Evolutionary conservation across 2,888 invertebrate species (phyloP).

Genomic region (Eremobia ochroleuca): DNA sequence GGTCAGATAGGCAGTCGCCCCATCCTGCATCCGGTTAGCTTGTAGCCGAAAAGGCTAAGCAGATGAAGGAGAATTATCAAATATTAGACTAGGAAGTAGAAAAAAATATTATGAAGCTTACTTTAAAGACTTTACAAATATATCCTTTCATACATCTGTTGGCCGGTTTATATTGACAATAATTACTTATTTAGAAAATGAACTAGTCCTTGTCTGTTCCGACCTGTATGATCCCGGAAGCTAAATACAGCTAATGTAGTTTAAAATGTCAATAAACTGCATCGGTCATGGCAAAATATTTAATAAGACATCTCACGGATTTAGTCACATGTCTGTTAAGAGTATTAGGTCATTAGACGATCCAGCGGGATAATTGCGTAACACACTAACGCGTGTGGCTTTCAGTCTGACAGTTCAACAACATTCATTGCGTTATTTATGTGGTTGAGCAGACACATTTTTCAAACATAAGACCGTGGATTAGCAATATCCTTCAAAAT

Average conservation of each 20-base stretch:
- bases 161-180: conserved; percentile 16
- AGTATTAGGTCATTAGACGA: not conserved
- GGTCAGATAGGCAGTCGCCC: not conserved
- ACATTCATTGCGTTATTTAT: too few relatives aligned
- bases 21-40: not conserved
- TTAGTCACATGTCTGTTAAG: not conserved
- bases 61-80: not conserved
- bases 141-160: conserved; percentile 5
- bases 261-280: conserved; percentile 38
- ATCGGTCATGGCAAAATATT: not conserved
- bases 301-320: not conserved
- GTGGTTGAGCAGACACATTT: too few relatives aligned
- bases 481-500: not conserved
- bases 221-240: conserved; percentile 20
- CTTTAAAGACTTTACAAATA: not conserved
- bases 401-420: too few relatives aligned
- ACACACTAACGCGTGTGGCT: too few relatives aligned
- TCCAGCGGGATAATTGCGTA: not conserved
- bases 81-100: conserved; percentile 9
- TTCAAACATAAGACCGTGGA: too few relatives aligned
- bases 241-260: not conserved
- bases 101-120: conserved; percentile 10
- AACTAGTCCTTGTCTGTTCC: conserved; percentile 13
- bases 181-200: conserved; percentile 35
- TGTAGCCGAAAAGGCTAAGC: not conserved